These are phyloP conservation scores for Phortica magna DNA, from an alignment of 2,888 invertebrate genomes.

Conservation along the genomic window DNA sequence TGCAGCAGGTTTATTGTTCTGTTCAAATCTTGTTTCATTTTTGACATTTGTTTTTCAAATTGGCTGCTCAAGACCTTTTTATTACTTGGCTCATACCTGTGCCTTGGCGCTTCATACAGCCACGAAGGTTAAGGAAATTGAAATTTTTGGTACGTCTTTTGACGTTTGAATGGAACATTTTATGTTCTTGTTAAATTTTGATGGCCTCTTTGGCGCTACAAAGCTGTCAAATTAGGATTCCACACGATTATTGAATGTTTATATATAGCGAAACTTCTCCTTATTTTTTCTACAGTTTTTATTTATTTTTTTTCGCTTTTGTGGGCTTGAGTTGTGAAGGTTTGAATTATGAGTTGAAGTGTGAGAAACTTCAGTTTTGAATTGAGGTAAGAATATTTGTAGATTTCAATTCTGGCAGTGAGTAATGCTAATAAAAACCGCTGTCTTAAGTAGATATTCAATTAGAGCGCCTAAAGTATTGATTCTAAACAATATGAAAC, in stretches of 20 bases:
- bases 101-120: not conserved
- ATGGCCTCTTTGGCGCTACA: conserved; percentile 59
- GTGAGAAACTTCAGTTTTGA: conserved; percentile 15
- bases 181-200: conserved; percentile 35
- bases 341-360: conserved; percentile 11
- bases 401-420: too few species aligned
- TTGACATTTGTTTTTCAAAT: conserved; percentile 47
- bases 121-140: conserved; percentile 41
- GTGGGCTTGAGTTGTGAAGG: not conserved
- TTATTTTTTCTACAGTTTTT: not conserved
- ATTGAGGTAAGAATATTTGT: conserved; percentile 34
- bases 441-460: too few species aligned
- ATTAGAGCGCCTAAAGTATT: too few species aligned
- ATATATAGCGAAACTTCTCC: not conserved
- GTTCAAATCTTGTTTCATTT: conserved; percentile 28
- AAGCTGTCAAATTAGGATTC: conserved; percentile 71
- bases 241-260: conserved; percentile 56
- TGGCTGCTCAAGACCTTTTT: conserved; percentile 2
- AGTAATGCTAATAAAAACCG: too few species aligned
- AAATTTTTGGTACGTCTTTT: conserved; percentile 43
- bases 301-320: not conserved
- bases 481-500: too few species aligned
- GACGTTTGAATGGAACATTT: conserved; percentile 45
- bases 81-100: not conserved
- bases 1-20: conserved; percentile 2